Evolutionary conservation across 37 sponge, comb jelly and placozoan genomes (phyloP), one percentile per base, ranked within the genome.

Genomic region (Petrosia ficiformis): DNA sequence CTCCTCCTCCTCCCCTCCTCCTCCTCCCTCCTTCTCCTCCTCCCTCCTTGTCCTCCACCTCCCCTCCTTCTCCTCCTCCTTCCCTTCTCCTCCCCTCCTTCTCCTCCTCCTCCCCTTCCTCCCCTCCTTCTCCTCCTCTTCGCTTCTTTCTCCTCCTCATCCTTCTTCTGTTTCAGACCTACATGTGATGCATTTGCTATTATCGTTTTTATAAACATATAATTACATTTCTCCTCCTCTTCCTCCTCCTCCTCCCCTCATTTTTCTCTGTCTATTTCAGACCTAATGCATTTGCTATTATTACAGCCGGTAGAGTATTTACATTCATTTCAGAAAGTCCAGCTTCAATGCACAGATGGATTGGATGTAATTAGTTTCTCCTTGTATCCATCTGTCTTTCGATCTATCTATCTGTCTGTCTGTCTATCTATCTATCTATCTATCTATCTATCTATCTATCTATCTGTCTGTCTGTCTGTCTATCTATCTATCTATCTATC

Each of bases 281-380:
- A 44, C 88, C 92, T 1, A 84, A 81, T 42, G 42, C 85, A 35
- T 94, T 94, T 73, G 84, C 89, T 21, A 68, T 94, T 16, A 91
- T 86, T 68, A 90, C 93, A 28, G 76, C 92, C 14, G 75, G 75
- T 44, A 77, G 95, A 34, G 87, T 94, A 1, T 77, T 83, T 39
- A 80, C 83, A 48, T 60, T 86, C 0, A 35, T 84, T 1, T 84
- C 92, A 35, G 89, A 91, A 21, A 84, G 71, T 39, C 37, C 80
- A 14, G 81, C 65, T 2, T 85, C 77, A 22, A 94, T 94, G 95
- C 87, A 92, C 78, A 86, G 79, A 78, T 92, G 89, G 89, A 89
- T 89, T 25, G 86, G 74, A 59, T 70, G 79, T 79, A 52, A n/a
- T n/a, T n/a, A n/a, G n/a, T n/a, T n/a, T n/a, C n/a, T 31, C 33